Evolutionary conservation across 2,888 invertebrate species (phyloP).

Genomic region (Stenotaenia linearis): DNA sequence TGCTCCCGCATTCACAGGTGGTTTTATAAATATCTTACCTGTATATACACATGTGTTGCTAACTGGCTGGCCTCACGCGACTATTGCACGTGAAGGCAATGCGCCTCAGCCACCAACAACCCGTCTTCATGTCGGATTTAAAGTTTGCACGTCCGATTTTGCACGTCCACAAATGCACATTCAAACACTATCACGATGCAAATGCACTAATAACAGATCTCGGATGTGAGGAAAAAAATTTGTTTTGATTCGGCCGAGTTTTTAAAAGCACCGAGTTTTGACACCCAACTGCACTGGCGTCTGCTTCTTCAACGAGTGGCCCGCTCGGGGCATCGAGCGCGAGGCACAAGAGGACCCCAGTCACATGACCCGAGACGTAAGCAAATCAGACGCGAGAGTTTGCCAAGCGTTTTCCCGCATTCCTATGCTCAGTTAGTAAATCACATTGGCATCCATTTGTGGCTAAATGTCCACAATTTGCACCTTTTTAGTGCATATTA

Average conservation of each 20-base stretch:
- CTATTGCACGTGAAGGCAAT: slow-evolving; percentile 20
- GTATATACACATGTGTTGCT: slow-evolving; percentile 26
- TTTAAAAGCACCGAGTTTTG: slow-evolving; percentile 10
- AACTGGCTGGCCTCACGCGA: slow-evolving; percentile 26
- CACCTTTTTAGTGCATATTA: slow-evolving; percentile 7
- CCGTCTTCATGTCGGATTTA: slow-evolving; percentile 6
- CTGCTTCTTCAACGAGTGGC: slow-evolving; percentile 19
- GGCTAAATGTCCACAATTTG: slow-evolving; percentile 24
- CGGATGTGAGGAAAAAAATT: neutral
- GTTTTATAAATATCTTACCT: slow-evolving; percentile 2
- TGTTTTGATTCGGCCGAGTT: neutral
- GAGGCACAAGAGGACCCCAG: slow-evolving; percentile 26
- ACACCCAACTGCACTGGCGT: slow-evolving; percentile 22
- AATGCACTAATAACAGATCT: neutral
- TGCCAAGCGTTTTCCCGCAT: slow-evolving; percentile 12
- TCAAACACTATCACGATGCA: neutral
- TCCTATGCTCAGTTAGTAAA: slow-evolving; percentile 21
- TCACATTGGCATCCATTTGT: slow-evolving; percentile 24
- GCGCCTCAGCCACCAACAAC: slow-evolving; percentile 20
- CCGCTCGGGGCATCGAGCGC: slow-evolving; percentile 12
- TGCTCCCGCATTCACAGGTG: neutral
- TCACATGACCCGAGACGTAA: slow-evolving; percentile 20
- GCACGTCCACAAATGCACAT: slow-evolving; percentile 18
- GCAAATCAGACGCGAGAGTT: slow-evolving; percentile 21
- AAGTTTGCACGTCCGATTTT: slow-evolving; percentile 6